Conservation (phyloP, 2,113 vertebrate genomes). For the Aegotheles bennettii region DNA sequence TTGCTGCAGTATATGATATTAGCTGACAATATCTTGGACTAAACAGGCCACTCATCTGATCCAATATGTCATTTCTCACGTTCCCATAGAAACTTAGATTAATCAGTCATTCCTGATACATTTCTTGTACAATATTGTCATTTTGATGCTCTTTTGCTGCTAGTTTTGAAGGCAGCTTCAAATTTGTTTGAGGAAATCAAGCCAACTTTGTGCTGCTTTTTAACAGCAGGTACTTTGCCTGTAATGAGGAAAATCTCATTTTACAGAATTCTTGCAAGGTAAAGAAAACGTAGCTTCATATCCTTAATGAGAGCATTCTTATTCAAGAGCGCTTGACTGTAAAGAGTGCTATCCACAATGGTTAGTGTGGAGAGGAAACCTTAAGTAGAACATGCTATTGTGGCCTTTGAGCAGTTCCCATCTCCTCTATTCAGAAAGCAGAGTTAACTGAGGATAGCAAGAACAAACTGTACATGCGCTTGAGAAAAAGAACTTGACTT, state of each 20-base stretch:
- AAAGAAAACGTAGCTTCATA: slow-evolving; percentile 43
- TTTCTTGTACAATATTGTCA: slow-evolving; percentile 63
- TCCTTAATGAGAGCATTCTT: slow-evolving; percentile 50
- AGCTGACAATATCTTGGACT: slow-evolving; percentile 45
- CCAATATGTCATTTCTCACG: slow-evolving; percentile 50
- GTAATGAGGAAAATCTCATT: slow-evolving; percentile 58
- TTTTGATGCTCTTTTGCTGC: slow-evolving; percentile 67
- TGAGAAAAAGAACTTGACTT: slow-evolving; percentile 70
- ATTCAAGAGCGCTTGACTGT: slow-evolving; percentile 63
- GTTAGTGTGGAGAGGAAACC: slow-evolving; percentile 62
- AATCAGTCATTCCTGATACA: slow-evolving; percentile 56
- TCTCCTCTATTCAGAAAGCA: slow-evolving; percentile 67
- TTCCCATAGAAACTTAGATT: slow-evolving; percentile 68
- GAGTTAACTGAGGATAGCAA: slow-evolving; percentile 63
- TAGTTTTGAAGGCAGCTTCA: slow-evolving; percentile 53
- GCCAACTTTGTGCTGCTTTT: slow-evolving; percentile 40
- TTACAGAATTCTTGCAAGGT: slow-evolving; percentile 40
- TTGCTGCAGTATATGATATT: neutral
- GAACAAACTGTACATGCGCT: slow-evolving; percentile 64
- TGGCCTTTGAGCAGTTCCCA: slow-evolving; percentile 67
- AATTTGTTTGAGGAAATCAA: neutral
- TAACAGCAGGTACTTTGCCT: slow-evolving; percentile 45
- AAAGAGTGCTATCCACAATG: slow-evolving; percentile 62
- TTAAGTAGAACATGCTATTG: slow-evolving; percentile 68
- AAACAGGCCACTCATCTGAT: slow-evolving; percentile 40